Evolutionary conservation across 2,797 vertebrate genomes (phyloP), one percentile per base, ranked within the genome.

Genomic region (Rhynchonycteris naso): DNA sequence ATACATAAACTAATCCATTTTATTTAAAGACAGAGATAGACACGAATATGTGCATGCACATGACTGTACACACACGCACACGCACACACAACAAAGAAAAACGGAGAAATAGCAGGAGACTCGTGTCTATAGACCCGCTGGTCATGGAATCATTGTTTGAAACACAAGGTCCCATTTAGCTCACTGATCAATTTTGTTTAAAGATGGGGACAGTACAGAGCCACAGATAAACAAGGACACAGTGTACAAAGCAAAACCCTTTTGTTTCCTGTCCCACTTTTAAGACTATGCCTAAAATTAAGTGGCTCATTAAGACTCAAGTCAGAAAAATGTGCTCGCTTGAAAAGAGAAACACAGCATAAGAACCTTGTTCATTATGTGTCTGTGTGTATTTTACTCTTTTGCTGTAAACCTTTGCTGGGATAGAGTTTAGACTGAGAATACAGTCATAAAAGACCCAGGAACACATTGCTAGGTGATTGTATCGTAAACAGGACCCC

Each of bases 401-500:
- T 97, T 96, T 90, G 54, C 94, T 97, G 76, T 68, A 97, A 97
- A 84, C 91, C 93, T 97, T 97, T 97, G 95, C 96, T 97, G 95
- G 96, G 81, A 35, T 82, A 97, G 93, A 95, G 91, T 97, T 97
- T 94, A 93, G 90, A 97, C 95, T 35, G 94, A 97, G 93, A 96
- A 97, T 94, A 97, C 83, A 96, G 87, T 96, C 97, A 95, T 96
- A 98, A 97, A 98, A 98, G 97, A 97, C 97, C 97, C 95, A 96
- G 91, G 96, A 96, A 97, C 92, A 94, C 94, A 96, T 88, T 97
- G 92, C 97, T 98, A 3, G 96, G 97, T 22, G 83, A 97, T 98
- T 95, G 96, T 97, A 98, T 98, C 97, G 96, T 97, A 97, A 97
- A 98, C 95, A 90, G 97, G 96, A 92, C 75, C 96, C 97, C 97